Evolutionary conservation across 2,113 vertebrate species (phyloP), one percentile per base, ranked within the genome.

Genomic region (Nothoprocta pentlandii): DNA sequence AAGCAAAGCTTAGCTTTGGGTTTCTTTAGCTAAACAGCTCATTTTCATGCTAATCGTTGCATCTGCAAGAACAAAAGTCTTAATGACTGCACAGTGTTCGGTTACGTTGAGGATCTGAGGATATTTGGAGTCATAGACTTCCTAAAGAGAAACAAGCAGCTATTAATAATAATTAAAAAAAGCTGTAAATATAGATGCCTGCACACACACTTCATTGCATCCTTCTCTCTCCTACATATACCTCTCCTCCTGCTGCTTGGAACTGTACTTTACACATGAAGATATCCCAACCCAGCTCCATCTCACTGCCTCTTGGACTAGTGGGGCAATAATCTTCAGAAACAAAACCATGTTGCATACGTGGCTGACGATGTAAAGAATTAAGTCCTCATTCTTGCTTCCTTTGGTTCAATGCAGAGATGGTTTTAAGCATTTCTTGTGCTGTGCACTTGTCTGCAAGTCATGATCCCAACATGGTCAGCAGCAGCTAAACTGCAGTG

Each of bases 41-140:
- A 68, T 87, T 83, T 88, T 95, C 74, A 56, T 49, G 92, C 39
- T 86, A 75, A 94, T 59, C 8, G 3, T 16, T 89, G 51, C 16
- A n/a, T 76, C 44, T 79, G 53, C 16, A 92, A n/a, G 58, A 95
- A 51, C 6, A 54, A 32, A 19, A 16, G 42, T 85, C 79, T 67
- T 70, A 59, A 39, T 46, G 47, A 30, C 12, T 85, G 44, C 20
- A 17, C 46, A 68, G 19, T 2, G 3, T 42, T 91, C 51, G 20
- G 1, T 13, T 44, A 15, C 0, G 0, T 23, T 68, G 77, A 70
- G 82, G 15, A 19, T 22, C 34, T 19, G 21, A 41, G 7, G 41
- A 77, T 1, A 2, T 6, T 17, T 69, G 34, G 82, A 95, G 85
- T 71, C 32, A 47, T 39, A 64, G 34, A 26, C 39, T 88, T 23